phyloP scores from a whole-genome alignment of 2,888 invertebrate species.

The Pollenia labialis region DNA sequence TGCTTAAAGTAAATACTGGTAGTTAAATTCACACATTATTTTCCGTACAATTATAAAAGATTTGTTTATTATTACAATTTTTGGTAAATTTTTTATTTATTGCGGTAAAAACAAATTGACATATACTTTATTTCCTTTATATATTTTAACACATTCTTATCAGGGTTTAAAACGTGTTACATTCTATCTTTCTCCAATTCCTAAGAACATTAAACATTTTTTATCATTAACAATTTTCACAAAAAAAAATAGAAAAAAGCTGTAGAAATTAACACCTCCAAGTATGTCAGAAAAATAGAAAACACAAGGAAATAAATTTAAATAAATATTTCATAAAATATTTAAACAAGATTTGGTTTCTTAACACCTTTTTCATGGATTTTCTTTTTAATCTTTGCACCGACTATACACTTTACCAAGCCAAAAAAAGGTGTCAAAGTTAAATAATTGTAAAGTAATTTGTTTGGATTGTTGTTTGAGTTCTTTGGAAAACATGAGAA shows the following conservation, averaged over 20 bases:
- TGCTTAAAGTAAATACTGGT: not conserved
- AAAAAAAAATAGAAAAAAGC: conserved; percentile 51
- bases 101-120: conserved; percentile 52
- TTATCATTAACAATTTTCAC: conserved; percentile 7
- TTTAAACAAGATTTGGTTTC: conserved; percentile 59
- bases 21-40: not conserved
- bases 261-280: conserved; percentile 69
- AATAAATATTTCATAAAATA: conserved; percentile 44
- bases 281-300: conserved; percentile 4
- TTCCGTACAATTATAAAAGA: not conserved
- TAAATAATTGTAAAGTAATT: conserved; percentile 57
- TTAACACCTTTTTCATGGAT: conserved; percentile 47
- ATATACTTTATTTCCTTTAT: conserved; percentile 19
- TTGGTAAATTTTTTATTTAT: conserved; percentile 41
- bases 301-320: conserved; percentile 21
- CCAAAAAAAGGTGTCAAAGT: conserved; percentile 65
- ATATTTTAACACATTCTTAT: conserved; percentile 5
- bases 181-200: conserved; percentile 3
- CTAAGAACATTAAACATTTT: conserved; percentile 48
- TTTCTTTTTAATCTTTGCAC: not conserved
- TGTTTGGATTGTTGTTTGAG: conserved; percentile 55
- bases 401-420: not conserved
- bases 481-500: conserved; percentile 31
- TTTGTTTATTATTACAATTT: not conserved
- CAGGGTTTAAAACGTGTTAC: not conserved